Evolutionary conservation across 1,140 invertebrate genomes (phyloP).

Genomic region (Drosophila burlai): DNA sequence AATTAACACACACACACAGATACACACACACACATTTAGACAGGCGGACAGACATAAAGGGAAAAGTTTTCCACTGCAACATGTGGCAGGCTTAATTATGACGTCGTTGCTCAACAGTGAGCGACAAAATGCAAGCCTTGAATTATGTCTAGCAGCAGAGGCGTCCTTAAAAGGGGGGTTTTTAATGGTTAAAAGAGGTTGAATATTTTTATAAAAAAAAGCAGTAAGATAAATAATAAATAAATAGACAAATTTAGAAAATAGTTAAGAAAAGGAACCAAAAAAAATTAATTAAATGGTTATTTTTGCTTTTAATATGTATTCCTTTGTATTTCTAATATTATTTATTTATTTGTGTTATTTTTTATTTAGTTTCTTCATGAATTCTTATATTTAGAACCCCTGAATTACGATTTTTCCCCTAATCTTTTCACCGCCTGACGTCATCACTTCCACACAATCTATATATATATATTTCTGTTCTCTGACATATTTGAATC

Average conservation of each 20-base stretch:
- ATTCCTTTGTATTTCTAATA: background rate
- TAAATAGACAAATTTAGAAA: too few species aligned
- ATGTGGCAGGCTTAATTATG: conserved; percentile 79
- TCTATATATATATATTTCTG: background rate
- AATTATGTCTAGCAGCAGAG: conserved; percentile 40
- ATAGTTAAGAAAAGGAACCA: too few species aligned
- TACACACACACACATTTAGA: conserved; percentile 8
- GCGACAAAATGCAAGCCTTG: conserved; percentile 65
- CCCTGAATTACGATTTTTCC: background rate
- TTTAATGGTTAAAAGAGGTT: background rate
- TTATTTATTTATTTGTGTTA: background rate
- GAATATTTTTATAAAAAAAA: background rate
- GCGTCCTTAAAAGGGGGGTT: background rate
- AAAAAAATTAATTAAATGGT: background rate
- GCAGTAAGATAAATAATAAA: background rate
- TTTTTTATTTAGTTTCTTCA: background rate
- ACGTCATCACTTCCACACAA: conserved; percentile 19
- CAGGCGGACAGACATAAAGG: conserved; percentile 6
- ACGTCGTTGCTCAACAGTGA: conserved; percentile 63
- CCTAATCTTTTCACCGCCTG: conserved; percentile 12
- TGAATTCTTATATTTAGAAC: background rate
- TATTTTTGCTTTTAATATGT: background rate
- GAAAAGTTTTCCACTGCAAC: conserved; percentile 72
- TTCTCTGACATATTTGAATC: conserved; percentile 45
- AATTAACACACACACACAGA: conserved; percentile 36